Evolutionary conservation across 2,113 vertebrate genomes (phyloP), one percentile per base, ranked within the genome.

Genomic region (Paramormyrops kingsleyae): DNA sequence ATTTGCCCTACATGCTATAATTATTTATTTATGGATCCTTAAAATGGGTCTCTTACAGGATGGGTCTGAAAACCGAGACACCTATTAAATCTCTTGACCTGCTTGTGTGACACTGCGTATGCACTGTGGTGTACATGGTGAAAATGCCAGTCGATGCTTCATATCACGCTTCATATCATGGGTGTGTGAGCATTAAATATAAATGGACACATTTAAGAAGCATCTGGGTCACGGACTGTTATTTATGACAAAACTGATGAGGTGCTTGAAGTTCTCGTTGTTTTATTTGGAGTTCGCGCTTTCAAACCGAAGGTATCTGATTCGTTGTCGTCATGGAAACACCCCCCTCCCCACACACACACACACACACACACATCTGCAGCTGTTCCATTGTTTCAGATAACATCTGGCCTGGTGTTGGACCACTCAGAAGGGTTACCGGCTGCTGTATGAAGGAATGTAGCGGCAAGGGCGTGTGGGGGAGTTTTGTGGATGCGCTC

Each of bases 331-430:
- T 27, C 88, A 90, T 85, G 59, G 83, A 62, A 84, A 85, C 52
- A 46, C 50, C 53, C n/a, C n/a, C 62, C 9, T 10, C n/a, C 62
- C 0, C 24, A 0, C 56, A 8, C 59, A 2, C 19, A 6, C 56
- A n/a, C 56, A 59, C 21, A 59, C 59, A 8, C n/a, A 4, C 62
- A 27, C 62, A 27, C 62, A 66, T 59, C 21, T 66, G 89, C 88
- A 91, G 89, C 90, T 92, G 91, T 87, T 88, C 87, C 62, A 56
- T 88, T 90, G 50, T 89, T 90, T 50, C 52, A 89, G 39, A 86
- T 85, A 74, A 92, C 92, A 94, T 91, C 93, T 94, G 92, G 89
- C 89, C 87, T 86, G 59, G 80, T 90, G 83, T 74, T 90, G 85
- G 88, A 92, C 91, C 91, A 90, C 91, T 27, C 77, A 85, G 85